Evolutionary conservation across 2,113 vertebrate genomes (phyloP), one percentile per base, ranked within the genome.

Genomic region (Ploceus nigricollis): DNA sequence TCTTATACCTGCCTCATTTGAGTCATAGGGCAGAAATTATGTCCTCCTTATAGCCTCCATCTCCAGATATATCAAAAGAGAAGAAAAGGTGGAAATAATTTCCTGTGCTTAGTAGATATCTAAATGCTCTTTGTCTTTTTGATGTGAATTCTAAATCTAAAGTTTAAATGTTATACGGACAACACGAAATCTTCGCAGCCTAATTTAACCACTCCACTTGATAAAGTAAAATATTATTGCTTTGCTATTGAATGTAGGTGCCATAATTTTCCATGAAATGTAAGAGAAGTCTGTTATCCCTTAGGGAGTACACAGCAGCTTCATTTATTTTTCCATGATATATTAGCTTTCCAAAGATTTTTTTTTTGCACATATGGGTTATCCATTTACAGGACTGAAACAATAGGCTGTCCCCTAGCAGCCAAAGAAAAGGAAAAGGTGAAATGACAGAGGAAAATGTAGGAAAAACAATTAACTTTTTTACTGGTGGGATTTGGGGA

Each of bases 331-430:
- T 93, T 86, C 45, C 35, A 58, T 69, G 48, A 96, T 91, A 53
- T 87, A 95, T 93, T 96, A 94, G 68, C 64, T 95, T 96, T 96
- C 91, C 94, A 87, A 93, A 91, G 37, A 40, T 78, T 80, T 95
- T 94, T 71, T 69, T 80, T 93, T 94, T 78, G 54, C 61, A 65
- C 39, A 37, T 87, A 94, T 68, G 91, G 93, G 89, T 51, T 90
- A 95, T 93, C 68, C 47, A n/a, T 48, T 61, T 81, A 56, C 35
- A 50, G 37, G 40, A 75, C 13, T 63, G 54, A 69, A 87, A 75
- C 54, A 63, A 81, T 44, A 56, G 28, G 10, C 23, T 68, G 30
- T 71, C 31, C 31, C 51, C 44, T 56, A 65, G 28, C 37, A 82
- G 63, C 25, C 56, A 11, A 94, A 82, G 42, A 24, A 96, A 92